These are phyloP conservation scores for Erebia epiphron DNA, from an alignment of 2,888 invertebrate genomes.

Conservation along the genomic window DNA sequence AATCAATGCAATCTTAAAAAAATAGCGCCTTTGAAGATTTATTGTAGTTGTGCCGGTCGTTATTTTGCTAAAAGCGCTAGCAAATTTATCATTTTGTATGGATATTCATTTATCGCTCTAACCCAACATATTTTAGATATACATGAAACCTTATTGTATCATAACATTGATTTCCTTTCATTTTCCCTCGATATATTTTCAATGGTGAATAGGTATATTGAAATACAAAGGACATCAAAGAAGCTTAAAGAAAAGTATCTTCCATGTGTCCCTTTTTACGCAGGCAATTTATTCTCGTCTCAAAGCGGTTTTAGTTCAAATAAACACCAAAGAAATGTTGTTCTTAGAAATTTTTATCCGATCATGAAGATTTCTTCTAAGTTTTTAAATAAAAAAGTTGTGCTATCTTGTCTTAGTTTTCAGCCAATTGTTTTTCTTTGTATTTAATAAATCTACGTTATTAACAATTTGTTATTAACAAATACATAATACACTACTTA, in stretches of 20 bases:
- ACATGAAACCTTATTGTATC: not conserved
- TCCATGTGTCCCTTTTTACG: not conserved
- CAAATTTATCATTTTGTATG: not conserved
- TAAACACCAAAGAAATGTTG: not conserved
- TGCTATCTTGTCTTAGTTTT: too few species aligned
- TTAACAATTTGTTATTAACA: too few species aligned
- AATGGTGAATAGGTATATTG: conserved; percentile 1
- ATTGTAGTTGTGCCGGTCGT: too few species aligned
- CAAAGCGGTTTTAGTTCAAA: not conserved
- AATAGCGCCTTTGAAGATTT: too few species aligned
- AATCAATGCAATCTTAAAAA: not conserved
- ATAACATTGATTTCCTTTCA: conserved; percentile 1
- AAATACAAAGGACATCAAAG: conserved; percentile 2
- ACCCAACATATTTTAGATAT: not conserved
- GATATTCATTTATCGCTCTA: not conserved
- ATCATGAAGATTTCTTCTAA: not conserved
- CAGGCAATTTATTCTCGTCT: not conserved
- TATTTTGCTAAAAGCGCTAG: not conserved
- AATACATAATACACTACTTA: too few species aligned
- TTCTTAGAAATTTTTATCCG: not conserved
- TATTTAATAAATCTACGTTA: too few species aligned
- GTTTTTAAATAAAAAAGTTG: not conserved
- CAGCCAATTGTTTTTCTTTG: too few species aligned
- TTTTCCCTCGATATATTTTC: conserved; percentile 7
- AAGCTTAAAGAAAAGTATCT: not conserved